Conservation (phyloP, 1,140 invertebrate genomes). For the Radopholus similis region DNA sequence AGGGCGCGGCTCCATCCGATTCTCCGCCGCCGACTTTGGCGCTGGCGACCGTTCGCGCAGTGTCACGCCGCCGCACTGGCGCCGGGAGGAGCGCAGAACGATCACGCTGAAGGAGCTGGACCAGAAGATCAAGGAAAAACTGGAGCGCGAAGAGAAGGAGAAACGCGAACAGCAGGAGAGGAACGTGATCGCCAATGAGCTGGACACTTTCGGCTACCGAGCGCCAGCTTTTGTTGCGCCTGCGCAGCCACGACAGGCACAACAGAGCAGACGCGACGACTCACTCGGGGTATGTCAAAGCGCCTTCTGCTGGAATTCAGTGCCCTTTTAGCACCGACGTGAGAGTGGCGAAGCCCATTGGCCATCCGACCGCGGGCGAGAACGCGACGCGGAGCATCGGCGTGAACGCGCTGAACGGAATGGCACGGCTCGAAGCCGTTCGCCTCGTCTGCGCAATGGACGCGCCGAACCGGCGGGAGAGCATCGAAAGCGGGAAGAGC, state of each 20-base stretch:
- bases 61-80: conserved; percentile 34
- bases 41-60: conserved; percentile 14
- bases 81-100: conserved; percentile 26
- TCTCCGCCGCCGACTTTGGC: conserved; percentile 1
- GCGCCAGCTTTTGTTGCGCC: not conserved
- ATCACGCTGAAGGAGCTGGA: conserved; percentile 17
- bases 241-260: not conserved
- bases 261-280: not conserved
- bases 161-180: conserved; percentile 6
- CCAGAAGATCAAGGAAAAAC: conserved; percentile 6
- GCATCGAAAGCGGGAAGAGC: not conserved
- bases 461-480: not conserved
- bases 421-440: not conserved
- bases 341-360: not conserved
- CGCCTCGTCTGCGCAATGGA: conserved; percentile 12
- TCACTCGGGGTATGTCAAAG: no score
- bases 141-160: conserved; percentile 12
- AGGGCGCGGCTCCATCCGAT: conserved; percentile 29
- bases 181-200: conserved; percentile 5
- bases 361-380: not conserved
- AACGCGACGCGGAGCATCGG: not conserved
- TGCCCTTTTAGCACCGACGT: not conserved
- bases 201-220: conserved; percentile 10
- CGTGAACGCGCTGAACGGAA: not conserved
- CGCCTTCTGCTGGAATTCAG: no score